These are phyloP conservation scores for Trichogramma evanescens DNA, from an alignment of 2,888 invertebrate genomes.

Conservation along the genomic window DNA sequence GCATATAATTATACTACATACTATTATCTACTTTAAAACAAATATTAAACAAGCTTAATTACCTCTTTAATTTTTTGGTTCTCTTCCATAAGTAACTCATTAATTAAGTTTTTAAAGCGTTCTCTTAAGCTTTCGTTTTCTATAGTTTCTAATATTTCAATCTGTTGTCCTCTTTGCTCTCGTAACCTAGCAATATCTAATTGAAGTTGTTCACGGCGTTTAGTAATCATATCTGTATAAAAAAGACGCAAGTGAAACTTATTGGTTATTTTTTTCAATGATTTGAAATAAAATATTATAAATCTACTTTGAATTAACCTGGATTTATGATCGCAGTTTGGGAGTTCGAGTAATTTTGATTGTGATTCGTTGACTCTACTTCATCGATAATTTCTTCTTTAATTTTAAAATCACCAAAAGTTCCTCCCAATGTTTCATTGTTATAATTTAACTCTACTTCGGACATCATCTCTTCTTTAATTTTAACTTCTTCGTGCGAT, in stretches of 20 bases:
- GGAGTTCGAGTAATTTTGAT: slow-evolving; percentile 17
- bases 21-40: neutral
- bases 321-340: slow-evolving; percentile 18
- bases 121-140: slow-evolving; percentile 78
- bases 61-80: slow-evolving; percentile 74
- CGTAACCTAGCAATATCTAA: slow-evolving; percentile 72
- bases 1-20: neutral
- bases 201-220: slow-evolving; percentile 65
- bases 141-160: slow-evolving; percentile 75
- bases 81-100: slow-evolving; percentile 67
- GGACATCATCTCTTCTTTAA: slow-evolving; percentile 25
- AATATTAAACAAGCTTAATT: neutral
- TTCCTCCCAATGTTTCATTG: slow-evolving; percentile 12
- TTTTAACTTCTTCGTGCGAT: slow-evolving; percentile 28
- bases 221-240: slow-evolving; percentile 49
- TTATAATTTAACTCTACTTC: slow-evolving; percentile 18
- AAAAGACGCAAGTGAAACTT: neutral
- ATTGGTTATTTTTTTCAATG: slow-evolving; percentile 12
- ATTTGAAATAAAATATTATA: slow-evolving; percentile 2
- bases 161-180: slow-evolving; percentile 68
- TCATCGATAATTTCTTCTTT: too few species aligned
- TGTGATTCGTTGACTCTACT: too few species aligned
- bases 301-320: slow-evolving; percentile 10
- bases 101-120: slow-evolving; percentile 74
- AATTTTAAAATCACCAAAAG: too few species aligned